Percentiles rank a stretch among this genome's conserved stretches.
Evolutionary conservation across 2,113 vertebrate genomes (phyloP).

Genomic region (Sardina pilchardus): DNA sequence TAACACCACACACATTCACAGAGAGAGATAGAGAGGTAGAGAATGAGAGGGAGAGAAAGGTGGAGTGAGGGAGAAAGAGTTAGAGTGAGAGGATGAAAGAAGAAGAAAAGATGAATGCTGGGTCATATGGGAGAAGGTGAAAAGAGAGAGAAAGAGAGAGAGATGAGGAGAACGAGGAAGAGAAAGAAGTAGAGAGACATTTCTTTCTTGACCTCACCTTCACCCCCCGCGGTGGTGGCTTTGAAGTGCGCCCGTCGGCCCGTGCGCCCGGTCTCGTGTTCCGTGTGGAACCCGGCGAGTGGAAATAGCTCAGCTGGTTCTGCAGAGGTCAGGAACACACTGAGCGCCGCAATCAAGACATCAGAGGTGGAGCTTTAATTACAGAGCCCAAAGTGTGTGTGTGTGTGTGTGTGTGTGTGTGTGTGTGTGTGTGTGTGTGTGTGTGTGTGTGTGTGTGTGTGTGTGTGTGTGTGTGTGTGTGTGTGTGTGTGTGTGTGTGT

Average conservation of each 20-base stretch:
- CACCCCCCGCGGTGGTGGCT: neutral
- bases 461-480: neutral
- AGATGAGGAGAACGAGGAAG: neutral
- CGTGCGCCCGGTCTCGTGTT: neutral
- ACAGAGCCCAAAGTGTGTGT: neutral
- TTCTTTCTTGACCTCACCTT: conserved; percentile 16
- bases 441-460: neutral
- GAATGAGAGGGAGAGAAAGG: neutral
- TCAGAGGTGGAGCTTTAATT: conserved; percentile 7
- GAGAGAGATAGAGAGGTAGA: neutral
- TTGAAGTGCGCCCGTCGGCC: neutral
- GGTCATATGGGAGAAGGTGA: neutral
- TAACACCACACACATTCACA: conserved; percentile 44
- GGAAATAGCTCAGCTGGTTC: conserved; percentile 12
- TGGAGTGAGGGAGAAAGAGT: neutral
- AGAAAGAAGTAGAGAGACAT: neutral
- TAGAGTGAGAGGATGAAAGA: neutral
- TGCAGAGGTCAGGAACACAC: neutral
- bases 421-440: neutral
- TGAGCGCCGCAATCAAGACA: conserved; percentile 14
- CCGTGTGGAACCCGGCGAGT: neutral
- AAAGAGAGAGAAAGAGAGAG: neutral
- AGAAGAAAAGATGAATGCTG: neutral
- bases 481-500: neutral
- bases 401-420: neutral